phyloP scores from a whole-genome alignment of 2,797 vertebrate genomes.

The Gallirallus australis region DNA sequence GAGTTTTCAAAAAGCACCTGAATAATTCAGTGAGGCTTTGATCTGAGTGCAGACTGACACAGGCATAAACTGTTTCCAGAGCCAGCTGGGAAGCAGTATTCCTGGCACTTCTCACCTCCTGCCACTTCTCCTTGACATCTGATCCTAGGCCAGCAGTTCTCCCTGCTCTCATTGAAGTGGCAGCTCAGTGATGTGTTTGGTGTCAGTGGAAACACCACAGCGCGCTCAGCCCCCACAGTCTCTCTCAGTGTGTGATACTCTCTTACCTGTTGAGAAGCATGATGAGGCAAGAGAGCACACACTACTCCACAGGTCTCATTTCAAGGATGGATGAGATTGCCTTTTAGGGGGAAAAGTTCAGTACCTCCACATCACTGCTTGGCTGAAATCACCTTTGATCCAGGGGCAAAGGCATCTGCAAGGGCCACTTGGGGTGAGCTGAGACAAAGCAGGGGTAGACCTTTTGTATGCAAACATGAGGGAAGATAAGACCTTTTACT shows the following conservation, averaged over 20 bases:
- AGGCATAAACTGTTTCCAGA: constrained; percentile 56
- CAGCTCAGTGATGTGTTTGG: neutral
- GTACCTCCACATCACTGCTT: neutral
- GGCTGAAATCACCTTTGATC: neutral
- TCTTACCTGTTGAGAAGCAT: neutral
- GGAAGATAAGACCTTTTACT: neutral
- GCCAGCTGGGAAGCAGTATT: constrained; percentile 71
- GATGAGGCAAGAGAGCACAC: neutral
- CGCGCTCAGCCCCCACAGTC: neutral
- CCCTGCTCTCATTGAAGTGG: neutral
- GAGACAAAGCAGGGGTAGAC: neutral
- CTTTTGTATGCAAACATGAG: neutral
- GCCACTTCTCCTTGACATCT: constrained; percentile 51
- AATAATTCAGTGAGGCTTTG: constrained; percentile 72
- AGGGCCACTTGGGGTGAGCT: neutral
- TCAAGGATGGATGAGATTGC: neutral
- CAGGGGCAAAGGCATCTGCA: neutral
- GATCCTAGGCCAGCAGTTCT: constrained; percentile 50
- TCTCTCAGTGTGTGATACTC: neutral
- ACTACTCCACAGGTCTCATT: neutral
- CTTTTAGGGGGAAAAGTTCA: neutral
- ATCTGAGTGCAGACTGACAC: constrained; percentile 51
- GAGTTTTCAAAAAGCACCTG: constrained; percentile 63
- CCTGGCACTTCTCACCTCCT: constrained; percentile 64
- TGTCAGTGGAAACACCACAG: neutral